Evolutionary conservation across 1,140 invertebrate species (phyloP), one percentile per base, ranked within the genome.

Genomic region (Solen grandis): DNA sequence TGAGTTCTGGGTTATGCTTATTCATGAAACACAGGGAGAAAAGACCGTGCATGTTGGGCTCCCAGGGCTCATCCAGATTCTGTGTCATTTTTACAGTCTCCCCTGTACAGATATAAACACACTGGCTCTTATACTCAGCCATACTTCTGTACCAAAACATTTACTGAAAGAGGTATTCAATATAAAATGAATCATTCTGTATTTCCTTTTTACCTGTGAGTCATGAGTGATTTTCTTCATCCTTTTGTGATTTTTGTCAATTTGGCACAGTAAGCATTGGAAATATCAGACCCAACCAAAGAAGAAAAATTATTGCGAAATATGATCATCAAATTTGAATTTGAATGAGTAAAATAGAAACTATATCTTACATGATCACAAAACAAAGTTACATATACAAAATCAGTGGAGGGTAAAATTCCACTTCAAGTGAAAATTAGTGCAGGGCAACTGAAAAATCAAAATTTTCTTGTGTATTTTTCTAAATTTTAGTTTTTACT

Each of bases 51-150:
- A 1, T 5, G 33, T 33, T 78, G n/a, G 75, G 75, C n/a, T 68
- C 65, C 75, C 75, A 78, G 35, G 65, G 65, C 29, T 78, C 63
- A 60, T 69, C 50, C 19, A 69, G 41, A 35, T 78, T 36, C 14
- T 25, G 52, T 5, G 63, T 29, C 14, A 38, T 63, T 33, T 5
- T 19, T 4, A 78, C 19, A 27, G 14, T 66, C n/a, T 66, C 60
- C n/a, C 50, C 50, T 46, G 41, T 46, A 46, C 8, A 46, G 41
- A 10, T 46, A 46, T 10, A 46, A 46, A 10, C 19, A 8, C 41
- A 46, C 41, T 46, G 19, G 19, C 8, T 46, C 19, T 46, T 10
- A 10, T 10, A 10, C 8, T 10, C 41, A 46, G 19, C 41, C 8
- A 19, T 46, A 46, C 41, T 10, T 10, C 41, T 19, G 41, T 46